Percentiles rank a stretch among this genome's conserved stretches.
Conservation (phyloP, 92 coral and sea anemone species). For the Chrysogorgia sp. region DNA sequence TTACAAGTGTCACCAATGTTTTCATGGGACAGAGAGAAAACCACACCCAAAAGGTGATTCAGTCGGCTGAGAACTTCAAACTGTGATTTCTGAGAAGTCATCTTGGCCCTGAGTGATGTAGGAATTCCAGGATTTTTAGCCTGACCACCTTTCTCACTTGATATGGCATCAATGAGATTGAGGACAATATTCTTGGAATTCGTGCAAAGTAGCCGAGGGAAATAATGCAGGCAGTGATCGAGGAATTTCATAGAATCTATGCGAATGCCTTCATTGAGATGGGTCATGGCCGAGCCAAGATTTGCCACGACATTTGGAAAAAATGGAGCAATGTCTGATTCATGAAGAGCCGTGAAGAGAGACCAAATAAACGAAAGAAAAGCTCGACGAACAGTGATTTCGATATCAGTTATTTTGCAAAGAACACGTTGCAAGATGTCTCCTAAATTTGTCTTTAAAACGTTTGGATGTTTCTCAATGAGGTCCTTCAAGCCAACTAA, state of each 20-base stretch:
- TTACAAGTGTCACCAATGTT: not conserved
- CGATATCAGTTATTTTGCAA: constrained; percentile 79
- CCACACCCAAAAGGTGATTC: constrained; percentile 60
- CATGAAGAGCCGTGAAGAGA: constrained; percentile 64
- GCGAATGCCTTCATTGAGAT: constrained; percentile 85
- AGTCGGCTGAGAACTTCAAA: constrained; percentile 57
- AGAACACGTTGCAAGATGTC: constrained; percentile 59
- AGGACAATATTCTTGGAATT: constrained; percentile 69
- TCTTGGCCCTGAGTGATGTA: constrained; percentile 76
- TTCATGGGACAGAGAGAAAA: constrained; percentile 34
- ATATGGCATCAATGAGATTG: constrained; percentile 73
- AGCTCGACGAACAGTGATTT: constrained; percentile 77
- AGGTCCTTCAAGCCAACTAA: constrained; percentile 74
- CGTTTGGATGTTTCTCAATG: constrained; percentile 65
- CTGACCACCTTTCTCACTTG: constrained; percentile 58
- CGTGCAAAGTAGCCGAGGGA: constrained; percentile 62
- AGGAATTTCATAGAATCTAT: constrained; percentile 81
- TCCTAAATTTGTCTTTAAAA: constrained; percentile 75
- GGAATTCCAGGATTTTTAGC: constrained; percentile 25
- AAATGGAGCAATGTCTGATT: constrained; percentile 78
- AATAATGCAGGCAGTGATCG: constrained; percentile 69
- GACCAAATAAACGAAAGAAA: constrained; percentile 68
- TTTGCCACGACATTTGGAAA: constrained; percentile 72
- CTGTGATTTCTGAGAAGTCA: constrained; percentile 78
- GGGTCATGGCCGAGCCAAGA: constrained; percentile 93